Evolutionary conservation across 2,113 vertebrate species (phyloP).

Genomic region (Paratilapia polleni): DNA sequence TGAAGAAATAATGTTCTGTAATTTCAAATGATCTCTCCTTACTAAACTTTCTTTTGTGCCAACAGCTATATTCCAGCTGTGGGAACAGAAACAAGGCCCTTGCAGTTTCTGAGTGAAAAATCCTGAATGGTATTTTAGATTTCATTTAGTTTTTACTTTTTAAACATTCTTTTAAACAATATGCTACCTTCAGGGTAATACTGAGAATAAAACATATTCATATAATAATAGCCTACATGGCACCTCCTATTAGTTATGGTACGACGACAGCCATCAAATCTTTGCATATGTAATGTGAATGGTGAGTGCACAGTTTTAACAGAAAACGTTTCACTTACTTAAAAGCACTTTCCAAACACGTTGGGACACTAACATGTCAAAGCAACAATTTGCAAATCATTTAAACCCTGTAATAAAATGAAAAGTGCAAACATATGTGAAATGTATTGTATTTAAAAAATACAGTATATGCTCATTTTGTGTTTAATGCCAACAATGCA

Average conservation of each 20-base stretch:
- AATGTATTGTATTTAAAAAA: background rate
- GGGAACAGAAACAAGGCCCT: constrained; percentile 9
- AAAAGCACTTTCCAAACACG: background rate
- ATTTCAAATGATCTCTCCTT: background rate
- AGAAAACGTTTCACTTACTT: background rate
- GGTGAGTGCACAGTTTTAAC: too few relatives aligned
- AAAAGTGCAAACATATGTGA: background rate
- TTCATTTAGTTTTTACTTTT: background rate
- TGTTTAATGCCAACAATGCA: background rate
- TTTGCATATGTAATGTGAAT: background rate
- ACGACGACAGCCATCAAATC: background rate
- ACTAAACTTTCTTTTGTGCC: constrained; percentile 8
- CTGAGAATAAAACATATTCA: background rate
- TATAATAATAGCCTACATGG: background rate
- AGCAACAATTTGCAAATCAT: background rate
- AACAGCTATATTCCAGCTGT: background rate
- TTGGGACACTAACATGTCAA: background rate
- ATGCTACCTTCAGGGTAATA: background rate
- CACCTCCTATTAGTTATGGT: background rate
- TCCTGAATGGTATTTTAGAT: background rate
- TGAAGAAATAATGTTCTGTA: background rate
- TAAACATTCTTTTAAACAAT: background rate
- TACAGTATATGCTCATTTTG: background rate
- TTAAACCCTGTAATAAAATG: background rate
- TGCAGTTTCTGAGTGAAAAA: background rate